These are phyloP conservation scores for Desmophyllum pertusum DNA, from an alignment of 92 coral and sea anemone species.

Conservation along the genomic window DNA sequence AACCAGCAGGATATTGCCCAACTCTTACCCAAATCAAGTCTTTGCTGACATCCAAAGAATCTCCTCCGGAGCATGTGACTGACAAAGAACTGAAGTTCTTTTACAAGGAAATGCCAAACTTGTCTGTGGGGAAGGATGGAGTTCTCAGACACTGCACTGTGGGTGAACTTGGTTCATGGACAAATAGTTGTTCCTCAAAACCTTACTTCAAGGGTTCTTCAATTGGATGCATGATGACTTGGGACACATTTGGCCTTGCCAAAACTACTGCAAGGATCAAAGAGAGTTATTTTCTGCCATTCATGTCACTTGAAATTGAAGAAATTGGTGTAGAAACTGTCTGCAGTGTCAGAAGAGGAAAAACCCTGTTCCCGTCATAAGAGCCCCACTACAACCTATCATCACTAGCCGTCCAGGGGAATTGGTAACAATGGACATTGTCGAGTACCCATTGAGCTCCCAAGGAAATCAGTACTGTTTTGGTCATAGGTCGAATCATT, in stretches of 20 bases:
- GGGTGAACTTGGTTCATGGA: no score
- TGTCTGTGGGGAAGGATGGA: conserved; percentile 38
- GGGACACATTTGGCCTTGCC: conserved; percentile 47
- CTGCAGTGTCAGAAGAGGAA: conserved; percentile 6
- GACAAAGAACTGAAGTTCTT: conserved; percentile 41
- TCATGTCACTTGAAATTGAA: conserved; percentile 24
- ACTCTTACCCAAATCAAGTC: conserved; percentile 43
- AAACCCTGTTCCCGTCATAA: conserved; percentile 36
- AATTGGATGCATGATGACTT: conserved; percentile 57
- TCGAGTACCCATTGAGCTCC: conserved; percentile 26
- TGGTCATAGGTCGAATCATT: conserved; percentile 45
- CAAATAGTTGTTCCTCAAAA: conserved; percentile 50
- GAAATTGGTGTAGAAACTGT: conserved; percentile 17
- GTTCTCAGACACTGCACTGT: conserved; percentile 35
- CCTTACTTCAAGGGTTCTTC: conserved; percentile 46
- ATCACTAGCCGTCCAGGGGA: conserved; percentile 41
- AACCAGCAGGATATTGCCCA: conserved; percentile 53
- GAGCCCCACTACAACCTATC: conserved; percentile 65
- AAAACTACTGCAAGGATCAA: conserved; percentile 23
- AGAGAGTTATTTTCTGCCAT: conserved; percentile 1
- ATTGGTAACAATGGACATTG: conserved; percentile 56
- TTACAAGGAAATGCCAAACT: conserved; percentile 38
- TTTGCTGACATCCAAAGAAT: conserved; percentile 25
- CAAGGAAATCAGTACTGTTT: conserved; percentile 32
- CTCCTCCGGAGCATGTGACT: no score